Percentiles rank a stretch among this genome's conserved stretches.
Evolutionary conservation across 37 sponge, comb jelly and placozoan species (phyloP).

Genomic region (Bolinopsis microptera): DNA sequence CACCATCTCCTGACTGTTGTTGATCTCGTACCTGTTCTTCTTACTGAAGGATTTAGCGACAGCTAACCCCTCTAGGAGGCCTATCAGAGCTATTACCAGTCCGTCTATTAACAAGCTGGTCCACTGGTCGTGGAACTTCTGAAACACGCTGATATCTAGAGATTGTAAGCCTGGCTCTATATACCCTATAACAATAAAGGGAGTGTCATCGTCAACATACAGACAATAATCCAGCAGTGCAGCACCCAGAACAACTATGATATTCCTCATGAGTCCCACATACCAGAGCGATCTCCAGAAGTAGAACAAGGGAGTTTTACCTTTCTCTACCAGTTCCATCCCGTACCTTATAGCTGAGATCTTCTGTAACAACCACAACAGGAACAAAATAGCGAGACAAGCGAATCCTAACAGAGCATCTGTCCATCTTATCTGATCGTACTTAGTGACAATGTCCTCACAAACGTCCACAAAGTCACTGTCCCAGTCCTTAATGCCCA

Average conservation of each 20-base stretch:
- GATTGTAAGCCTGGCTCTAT: not conserved
- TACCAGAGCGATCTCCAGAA: not conserved
- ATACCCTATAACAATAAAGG: slow-evolving; percentile 12
- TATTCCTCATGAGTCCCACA: slow-evolving; percentile 70
- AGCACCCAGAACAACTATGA: slow-evolving; percentile 84
- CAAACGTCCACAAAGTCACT: not conserved
- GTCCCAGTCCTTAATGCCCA: slow-evolving; percentile 35
- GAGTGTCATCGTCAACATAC: not conserved
- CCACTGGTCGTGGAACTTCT: not conserved
- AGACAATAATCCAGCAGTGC: slow-evolving; percentile 44
- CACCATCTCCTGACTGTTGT: slow-evolving; percentile 90
- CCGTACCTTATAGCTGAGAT: not conserved
- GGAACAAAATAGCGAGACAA: not conserved
- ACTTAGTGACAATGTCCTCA: not conserved
- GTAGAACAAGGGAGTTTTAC: not conserved
- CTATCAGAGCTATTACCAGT: slow-evolving; percentile 81
- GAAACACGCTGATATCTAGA: not conserved
- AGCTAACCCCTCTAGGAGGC: slow-evolving; percentile 91
- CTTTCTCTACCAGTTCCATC: not conserved
- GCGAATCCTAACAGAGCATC: slow-evolving; percentile 17
- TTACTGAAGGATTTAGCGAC: slow-evolving; percentile 93
- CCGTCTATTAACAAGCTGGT: not conserved
- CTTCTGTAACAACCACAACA: not conserved
- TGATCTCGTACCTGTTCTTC: slow-evolving; percentile 82
- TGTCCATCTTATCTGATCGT: not conserved